These are phyloP conservation scores for Subanguina moxae DNA, from an alignment of 1,140 invertebrate genomes.

Conservation along the genomic window DNA sequence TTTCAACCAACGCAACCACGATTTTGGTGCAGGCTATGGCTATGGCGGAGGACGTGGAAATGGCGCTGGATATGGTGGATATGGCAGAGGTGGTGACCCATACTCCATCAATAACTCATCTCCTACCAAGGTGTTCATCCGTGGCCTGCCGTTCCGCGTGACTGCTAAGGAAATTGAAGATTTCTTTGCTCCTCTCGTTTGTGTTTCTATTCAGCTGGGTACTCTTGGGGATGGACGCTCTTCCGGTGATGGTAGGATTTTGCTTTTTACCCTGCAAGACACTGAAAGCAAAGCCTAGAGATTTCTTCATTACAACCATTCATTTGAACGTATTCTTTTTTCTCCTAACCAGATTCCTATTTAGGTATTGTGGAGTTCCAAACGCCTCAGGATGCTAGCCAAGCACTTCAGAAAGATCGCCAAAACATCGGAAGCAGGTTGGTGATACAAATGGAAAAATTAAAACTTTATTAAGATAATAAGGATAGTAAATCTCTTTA, in stretches of 20 bases:
- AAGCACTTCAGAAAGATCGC: conserved; percentile 26
- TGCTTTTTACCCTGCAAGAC: too few relatives aligned
- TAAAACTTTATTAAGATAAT: background rate
- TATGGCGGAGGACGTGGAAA: background rate
- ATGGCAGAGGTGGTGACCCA: background rate
- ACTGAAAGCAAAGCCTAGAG: too few relatives aligned
- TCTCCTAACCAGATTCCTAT: background rate
- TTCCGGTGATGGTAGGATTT: conserved; percentile 22
- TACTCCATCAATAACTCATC: background rate
- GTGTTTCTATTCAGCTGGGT: conserved; percentile 10
- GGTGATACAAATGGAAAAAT: background rate
- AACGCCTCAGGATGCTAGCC: conserved; percentile 21
- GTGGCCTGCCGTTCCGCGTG: conserved; percentile 28
- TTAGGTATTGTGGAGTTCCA: conserved; percentile 23
- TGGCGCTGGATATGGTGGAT: background rate
- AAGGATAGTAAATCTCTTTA: background rate
- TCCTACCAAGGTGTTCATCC: conserved; percentile 25
- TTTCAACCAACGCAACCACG: background rate
- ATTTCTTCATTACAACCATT: too few relatives aligned
- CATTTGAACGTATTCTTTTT: too few relatives aligned
- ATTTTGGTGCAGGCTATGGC: background rate
- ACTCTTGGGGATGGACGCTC: conserved; percentile 17
- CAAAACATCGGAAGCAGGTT: conserved; percentile 28
- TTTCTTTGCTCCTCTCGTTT: conserved; percentile 30
- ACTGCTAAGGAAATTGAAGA: conserved; percentile 24